Evolutionary conservation across 1,140 invertebrate genomes (phyloP).

Genomic region (Euura saliciscinereae): DNA sequence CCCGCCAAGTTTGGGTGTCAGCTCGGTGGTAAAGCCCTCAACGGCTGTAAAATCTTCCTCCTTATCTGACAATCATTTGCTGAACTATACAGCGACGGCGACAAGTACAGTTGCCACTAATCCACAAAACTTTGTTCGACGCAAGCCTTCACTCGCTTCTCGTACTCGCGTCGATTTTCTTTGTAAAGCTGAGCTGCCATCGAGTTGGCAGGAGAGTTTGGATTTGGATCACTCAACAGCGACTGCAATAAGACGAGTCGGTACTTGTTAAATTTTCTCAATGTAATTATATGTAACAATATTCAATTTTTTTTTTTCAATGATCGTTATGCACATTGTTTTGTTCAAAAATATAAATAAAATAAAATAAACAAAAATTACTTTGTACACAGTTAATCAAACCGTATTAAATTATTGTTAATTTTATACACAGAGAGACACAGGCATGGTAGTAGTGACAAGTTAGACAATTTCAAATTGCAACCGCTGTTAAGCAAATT

Average conservation of each 20-base stretch:
- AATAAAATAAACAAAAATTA: no score
- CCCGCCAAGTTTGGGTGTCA: constrained; percentile 49
- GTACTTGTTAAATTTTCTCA: constrained; percentile 36
- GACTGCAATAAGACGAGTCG: constrained; percentile 74
- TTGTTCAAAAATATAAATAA: no score
- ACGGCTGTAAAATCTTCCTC: constrained; percentile 48
- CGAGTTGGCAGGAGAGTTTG: constrained; percentile 95
- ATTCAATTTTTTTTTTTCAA: neutral
- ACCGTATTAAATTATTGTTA: no score
- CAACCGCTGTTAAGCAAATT: constrained; percentile 56
- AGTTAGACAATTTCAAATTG: constrained; percentile 54
- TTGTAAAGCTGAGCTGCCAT: constrained; percentile 96
- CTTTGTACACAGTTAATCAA: no score
- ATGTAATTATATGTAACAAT: neutral
- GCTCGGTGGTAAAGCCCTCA: constrained; percentile 47
- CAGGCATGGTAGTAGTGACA: neutral
- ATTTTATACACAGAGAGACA: neutral
- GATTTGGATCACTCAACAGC: constrained; percentile 94
- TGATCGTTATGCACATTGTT: no score
- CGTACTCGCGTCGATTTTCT: constrained; percentile 94
- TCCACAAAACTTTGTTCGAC: constrained; percentile 96
- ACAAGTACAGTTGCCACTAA: constrained; percentile 65
- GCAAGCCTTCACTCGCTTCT: constrained; percentile 95
- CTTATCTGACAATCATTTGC: constrained; percentile 47
- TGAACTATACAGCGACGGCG: constrained; percentile 45